A percentile compares a stretch with the other conserved stretches of the same genome.
Evolutionary conservation across 1,140 invertebrate genomes (phyloP).

Genomic region (Acromyrmex echinatior): DNA sequence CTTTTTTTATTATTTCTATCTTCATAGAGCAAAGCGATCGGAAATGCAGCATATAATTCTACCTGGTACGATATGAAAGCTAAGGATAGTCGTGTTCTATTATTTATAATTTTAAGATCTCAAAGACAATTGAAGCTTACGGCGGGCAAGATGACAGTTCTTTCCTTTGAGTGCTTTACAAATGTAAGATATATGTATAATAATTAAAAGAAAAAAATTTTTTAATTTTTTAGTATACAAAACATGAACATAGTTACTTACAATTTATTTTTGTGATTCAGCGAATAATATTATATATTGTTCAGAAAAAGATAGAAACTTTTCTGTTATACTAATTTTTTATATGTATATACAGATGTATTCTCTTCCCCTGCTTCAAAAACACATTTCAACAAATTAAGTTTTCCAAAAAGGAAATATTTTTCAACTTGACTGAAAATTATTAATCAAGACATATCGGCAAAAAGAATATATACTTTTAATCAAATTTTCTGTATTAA

Average conservation of each 20-base stretch:
- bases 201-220: slow-evolving; percentile 1
- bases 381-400: too few relatives aligned
- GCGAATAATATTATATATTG: background rate
- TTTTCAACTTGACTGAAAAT: too few relatives aligned
- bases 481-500: too few relatives aligned
- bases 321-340: background rate
- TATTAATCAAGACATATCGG: too few relatives aligned
- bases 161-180: slow-evolving; percentile 66
- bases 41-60: slow-evolving; percentile 50
- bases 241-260: background rate
- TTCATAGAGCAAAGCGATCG: slow-evolving; percentile 53
- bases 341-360: background rate
- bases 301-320: too few relatives aligned
- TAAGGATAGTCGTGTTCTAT: slow-evolving; percentile 36
- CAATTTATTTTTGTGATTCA: background rate
- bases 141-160: slow-evolving; percentile 60
- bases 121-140: slow-evolving; percentile 60
- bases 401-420: too few relatives aligned
- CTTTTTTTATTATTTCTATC: background rate
- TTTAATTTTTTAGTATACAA: background rate
- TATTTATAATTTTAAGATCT: slow-evolving; percentile 60
- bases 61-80: slow-evolving; percentile 60
- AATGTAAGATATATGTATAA: slow-evolving; percentile 46
- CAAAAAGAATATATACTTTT: too few relatives aligned
- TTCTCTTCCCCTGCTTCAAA: too few relatives aligned